A percentile compares a stretch with the other conserved stretches of the same genome.
phyloP scores from a whole-genome alignment of 1,140 invertebrate species.

The silkworm (Bombyx mori) region DNA sequence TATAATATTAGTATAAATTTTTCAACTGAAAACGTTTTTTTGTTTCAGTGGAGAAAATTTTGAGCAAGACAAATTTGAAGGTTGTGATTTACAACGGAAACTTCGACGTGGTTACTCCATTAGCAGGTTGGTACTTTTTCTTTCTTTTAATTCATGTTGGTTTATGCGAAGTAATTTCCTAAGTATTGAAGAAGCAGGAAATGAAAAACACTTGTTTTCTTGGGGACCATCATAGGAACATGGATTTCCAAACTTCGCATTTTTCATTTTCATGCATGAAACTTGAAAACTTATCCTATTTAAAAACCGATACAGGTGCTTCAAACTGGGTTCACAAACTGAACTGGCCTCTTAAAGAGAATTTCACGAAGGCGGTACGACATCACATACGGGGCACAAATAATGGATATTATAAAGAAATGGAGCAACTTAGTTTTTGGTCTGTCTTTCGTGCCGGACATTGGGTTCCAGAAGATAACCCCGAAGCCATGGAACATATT shows the following conservation, averaged over 20 bases:
- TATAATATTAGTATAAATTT: no score
- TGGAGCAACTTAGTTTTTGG: constrained; percentile 43
- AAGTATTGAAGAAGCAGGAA: no score
- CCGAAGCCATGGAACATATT: constrained; percentile 52
- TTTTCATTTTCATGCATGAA: no score
- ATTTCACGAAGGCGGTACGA: constrained; percentile 35
- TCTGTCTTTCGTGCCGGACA: constrained; percentile 52
- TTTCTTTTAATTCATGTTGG: background rate
- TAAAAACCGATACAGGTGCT: constrained; percentile 28
- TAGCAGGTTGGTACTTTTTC: constrained; percentile 31
- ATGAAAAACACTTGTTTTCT: no score
- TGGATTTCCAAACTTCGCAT: no score
- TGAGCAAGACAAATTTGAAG: constrained; percentile 44
- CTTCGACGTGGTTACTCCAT: constrained; percentile 45
- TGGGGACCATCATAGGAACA: no score
- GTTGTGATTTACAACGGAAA: constrained; percentile 58
- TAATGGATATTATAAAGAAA: constrained; percentile 49
- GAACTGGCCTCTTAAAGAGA: constrained; percentile 37
- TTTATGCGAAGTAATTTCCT: no score
- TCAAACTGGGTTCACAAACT: constrained; percentile 56
- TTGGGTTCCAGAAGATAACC: constrained; percentile 62
- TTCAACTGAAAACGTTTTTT: constrained; percentile 10
- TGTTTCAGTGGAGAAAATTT: constrained; percentile 49
- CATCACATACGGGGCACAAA: constrained; percentile 28
- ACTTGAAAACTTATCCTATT: background rate